phyloP scores from a whole-genome alignment of 2,113 vertebrate genomes.

The Girardinichthys multiradiatus region DNA sequence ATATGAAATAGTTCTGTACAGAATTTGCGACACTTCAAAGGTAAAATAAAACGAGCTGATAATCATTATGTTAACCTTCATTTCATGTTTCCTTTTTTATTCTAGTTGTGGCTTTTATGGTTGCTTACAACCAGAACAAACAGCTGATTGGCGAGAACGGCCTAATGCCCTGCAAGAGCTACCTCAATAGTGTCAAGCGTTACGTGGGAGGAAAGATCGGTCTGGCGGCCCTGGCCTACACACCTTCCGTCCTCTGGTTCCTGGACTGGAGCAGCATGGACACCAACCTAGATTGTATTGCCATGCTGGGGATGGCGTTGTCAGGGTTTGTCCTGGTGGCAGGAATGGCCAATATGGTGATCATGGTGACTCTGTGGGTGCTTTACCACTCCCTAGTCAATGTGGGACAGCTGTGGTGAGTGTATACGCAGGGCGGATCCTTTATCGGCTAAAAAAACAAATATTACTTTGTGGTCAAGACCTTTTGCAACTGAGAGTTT shows the following conservation, averaged over 20 bases:
- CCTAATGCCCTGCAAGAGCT: slow-evolving; percentile 85
- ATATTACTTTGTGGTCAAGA: no score
- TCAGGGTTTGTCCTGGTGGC: slow-evolving; percentile 85
- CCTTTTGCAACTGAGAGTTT: background rate
- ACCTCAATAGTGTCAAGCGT: slow-evolving; percentile 84
- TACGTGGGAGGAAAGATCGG: slow-evolving; percentile 85
- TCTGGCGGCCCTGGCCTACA: slow-evolving; percentile 81
- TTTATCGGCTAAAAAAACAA: background rate
- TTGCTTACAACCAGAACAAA: slow-evolving; percentile 93
- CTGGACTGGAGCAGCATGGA: slow-evolving; percentile 91
- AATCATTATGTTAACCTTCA: no score
- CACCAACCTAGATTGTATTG: slow-evolving; percentile 84
- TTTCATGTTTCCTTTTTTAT: background rate
- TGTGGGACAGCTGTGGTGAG: slow-evolving; percentile 96
- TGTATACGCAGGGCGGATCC: background rate
- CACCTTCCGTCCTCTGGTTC: slow-evolving; percentile 89
- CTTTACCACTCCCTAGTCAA: slow-evolving; percentile 93
- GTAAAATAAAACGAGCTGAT: no score
- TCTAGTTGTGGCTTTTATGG: slow-evolving; percentile 89
- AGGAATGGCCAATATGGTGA: slow-evolving; percentile 90
- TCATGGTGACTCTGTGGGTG: slow-evolving; percentile 89
- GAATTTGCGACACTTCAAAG: no score
- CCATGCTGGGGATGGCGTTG: slow-evolving; percentile 82
- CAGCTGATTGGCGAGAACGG: slow-evolving; percentile 90
- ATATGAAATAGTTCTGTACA: no score